Percentiles rank a stretch among this genome's conserved stretches.
These are phyloP conservation scores for Caenorhabditis sp. DNA, from an alignment of 2,888 invertebrate species.

Conservation along the genomic window DNA sequence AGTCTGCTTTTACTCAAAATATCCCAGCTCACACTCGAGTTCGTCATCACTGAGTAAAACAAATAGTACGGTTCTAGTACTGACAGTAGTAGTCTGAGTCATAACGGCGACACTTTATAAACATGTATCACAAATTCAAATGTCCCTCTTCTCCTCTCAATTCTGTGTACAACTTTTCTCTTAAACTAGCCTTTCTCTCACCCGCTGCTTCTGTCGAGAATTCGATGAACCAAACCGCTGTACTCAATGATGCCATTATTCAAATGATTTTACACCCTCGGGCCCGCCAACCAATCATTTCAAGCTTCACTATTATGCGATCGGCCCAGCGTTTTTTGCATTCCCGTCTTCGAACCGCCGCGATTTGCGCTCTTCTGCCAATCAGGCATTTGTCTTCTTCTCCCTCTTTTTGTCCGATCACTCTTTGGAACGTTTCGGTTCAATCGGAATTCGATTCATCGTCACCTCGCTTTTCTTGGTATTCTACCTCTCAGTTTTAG, in stretches of 20 bases:
- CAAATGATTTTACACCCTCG: slow-evolving; percentile 54
- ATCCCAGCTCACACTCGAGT: too few species aligned
- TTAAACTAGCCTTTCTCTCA: slow-evolving; percentile 26
- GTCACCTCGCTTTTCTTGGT: too few species aligned
- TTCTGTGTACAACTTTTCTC: background rate
- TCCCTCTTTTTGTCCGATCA: slow-evolving; percentile 17
- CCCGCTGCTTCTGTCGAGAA: slow-evolving; percentile 18
- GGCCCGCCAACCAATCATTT: slow-evolving; percentile 44
- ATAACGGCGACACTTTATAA: slow-evolving; percentile 19
- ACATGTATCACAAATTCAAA: slow-evolving; percentile 26
- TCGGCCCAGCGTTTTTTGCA: slow-evolving; percentile 29
- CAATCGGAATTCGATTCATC: background rate
- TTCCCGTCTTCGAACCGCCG: slow-evolving; percentile 36
- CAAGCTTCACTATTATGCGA: slow-evolving; percentile 55
- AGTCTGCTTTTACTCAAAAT: too few species aligned
- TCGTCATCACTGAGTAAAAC: slow-evolving; percentile 20
- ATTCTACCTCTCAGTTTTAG: too few species aligned
- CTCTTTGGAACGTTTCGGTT: slow-evolving; percentile 5
- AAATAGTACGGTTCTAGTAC: slow-evolving; percentile 18
- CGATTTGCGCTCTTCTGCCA: too few species aligned
- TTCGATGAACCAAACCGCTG: slow-evolving; percentile 52
- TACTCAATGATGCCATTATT: slow-evolving; percentile 54
- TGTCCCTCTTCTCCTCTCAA: too few species aligned
- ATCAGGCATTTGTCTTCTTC: slow-evolving; percentile 1
- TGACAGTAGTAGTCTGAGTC: slow-evolving; percentile 17